These are phyloP conservation scores for Amaurobius ferox DNA, from an alignment of 2,888 invertebrate genomes.

Conservation along the genomic window DNA sequence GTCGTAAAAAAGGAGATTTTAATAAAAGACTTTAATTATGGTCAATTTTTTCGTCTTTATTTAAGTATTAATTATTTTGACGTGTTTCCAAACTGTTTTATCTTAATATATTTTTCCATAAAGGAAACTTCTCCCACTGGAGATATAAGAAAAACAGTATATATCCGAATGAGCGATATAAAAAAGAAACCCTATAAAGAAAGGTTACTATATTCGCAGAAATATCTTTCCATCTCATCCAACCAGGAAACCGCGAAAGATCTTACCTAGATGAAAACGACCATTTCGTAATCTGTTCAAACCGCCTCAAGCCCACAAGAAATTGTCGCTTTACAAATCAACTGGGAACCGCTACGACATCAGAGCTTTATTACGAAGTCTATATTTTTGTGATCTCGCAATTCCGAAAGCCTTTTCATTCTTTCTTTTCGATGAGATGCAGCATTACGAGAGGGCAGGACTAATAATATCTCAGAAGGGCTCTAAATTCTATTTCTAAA, in stretches of 20 bases:
- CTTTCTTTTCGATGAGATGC: not conserved
- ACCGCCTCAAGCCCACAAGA: not conserved
- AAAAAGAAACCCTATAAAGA: too few relatives aligned
- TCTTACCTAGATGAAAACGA: not conserved
- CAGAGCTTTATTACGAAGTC: conserved; percentile 12
- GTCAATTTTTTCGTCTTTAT: too few relatives aligned
- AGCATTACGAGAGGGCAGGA: not conserved
- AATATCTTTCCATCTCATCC: too few relatives aligned
- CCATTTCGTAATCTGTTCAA: not conserved
- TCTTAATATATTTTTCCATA: too few relatives aligned
- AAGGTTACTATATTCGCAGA: too few relatives aligned
- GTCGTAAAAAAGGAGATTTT: too few relatives aligned
- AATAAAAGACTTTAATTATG: too few relatives aligned
- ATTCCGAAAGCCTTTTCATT: not conserved
- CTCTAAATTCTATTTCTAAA: conserved; percentile 14
- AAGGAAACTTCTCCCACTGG: too few relatives aligned
- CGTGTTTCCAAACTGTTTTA: too few relatives aligned
- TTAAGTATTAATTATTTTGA: too few relatives aligned
- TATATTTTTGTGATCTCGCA: not conserved
- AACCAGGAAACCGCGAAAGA: not conserved
- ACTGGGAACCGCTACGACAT: not conserved
- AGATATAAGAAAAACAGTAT: too few relatives aligned
- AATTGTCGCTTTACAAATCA: conserved; percentile 12
- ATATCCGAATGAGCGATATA: too few relatives aligned
- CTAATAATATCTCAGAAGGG: not conserved